Conservation (phyloP, 2,113 vertebrate genomes). For the Aegithalos caudatus region DNA sequence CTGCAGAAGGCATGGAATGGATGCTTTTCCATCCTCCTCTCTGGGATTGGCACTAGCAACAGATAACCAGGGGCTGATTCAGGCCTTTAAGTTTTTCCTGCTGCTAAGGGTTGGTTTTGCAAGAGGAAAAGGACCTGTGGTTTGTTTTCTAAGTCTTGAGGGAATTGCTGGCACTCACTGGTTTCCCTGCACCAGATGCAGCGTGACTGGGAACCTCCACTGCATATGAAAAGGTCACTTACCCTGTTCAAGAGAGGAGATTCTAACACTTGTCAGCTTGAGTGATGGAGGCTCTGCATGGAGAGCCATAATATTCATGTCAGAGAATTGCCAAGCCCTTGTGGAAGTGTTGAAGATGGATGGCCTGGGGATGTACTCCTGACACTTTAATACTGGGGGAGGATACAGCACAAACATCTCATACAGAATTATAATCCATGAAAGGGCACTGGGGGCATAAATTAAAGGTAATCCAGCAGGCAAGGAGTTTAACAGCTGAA, state of each 20-base stretch:
- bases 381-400: slow-evolving; percentile 58
- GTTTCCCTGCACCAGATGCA: slow-evolving; percentile 61
- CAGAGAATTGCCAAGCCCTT: slow-evolving; percentile 61
- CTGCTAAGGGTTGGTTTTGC: slow-evolving; percentile 74
- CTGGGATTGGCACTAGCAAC: not conserved
- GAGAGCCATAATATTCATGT: slow-evolving; percentile 75
- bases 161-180: slow-evolving; percentile 57
- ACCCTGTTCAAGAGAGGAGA: slow-evolving; percentile 56
- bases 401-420: slow-evolving; percentile 31
- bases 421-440: slow-evolving; percentile 44
- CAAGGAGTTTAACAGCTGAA: not conserved
- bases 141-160: slow-evolving; percentile 69
- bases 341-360: slow-evolving; percentile 65
- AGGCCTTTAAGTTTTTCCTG: slow-evolving; percentile 76
- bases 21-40: not conserved
- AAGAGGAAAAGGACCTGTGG: slow-evolving; percentile 73
- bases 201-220: slow-evolving; percentile 67
- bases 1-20: not conserved
- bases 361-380: slow-evolving; percentile 52
- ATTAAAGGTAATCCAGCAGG: slow-evolving; percentile 3
- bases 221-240: slow-evolving; percentile 83
- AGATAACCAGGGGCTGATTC: slow-evolving; percentile 37
- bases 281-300: slow-evolving; percentile 58
- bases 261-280: slow-evolving; percentile 60
- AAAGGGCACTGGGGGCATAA: slow-evolving; percentile 24